phyloP scores from a whole-genome alignment of 2,113 vertebrate species.

The Erpornis zantholeuca region DNA sequence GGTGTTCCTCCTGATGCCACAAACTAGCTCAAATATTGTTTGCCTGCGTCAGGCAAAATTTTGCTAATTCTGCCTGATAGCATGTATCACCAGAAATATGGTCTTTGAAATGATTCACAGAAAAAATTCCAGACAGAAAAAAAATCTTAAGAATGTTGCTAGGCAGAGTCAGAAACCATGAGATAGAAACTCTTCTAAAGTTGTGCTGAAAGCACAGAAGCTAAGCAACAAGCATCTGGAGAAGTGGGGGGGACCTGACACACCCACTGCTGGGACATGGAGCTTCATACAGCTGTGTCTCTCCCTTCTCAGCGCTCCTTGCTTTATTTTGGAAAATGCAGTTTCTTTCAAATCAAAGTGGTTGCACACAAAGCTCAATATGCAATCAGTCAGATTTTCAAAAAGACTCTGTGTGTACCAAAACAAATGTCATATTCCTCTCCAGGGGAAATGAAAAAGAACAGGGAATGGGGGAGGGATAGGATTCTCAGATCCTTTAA shows the following conservation, averaged over 20 bases:
- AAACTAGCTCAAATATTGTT: not conserved
- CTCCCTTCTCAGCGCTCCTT: constrained; percentile 43
- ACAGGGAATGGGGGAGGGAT: not conserved
- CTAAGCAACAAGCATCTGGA: constrained; percentile 27
- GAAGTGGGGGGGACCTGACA: not conserved
- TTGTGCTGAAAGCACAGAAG: not conserved
- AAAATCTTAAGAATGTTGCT: not conserved
- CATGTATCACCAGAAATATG: not conserved
- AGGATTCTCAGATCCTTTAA: not conserved
- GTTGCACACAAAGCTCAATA: constrained; percentile 64
- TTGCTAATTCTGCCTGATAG: not conserved
- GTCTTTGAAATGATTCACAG: not conserved
- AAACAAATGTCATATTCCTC: constrained; percentile 29
- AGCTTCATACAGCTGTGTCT: constrained; percentile 58
- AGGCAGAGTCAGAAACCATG: constrained; percentile 2
- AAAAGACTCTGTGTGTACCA: constrained; percentile 44
- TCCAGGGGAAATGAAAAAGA: not conserved
- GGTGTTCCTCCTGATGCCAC: not conserved
- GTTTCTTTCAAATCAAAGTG: constrained; percentile 68
- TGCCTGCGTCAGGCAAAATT: not conserved
- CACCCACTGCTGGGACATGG: constrained; percentile 37
- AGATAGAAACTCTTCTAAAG: not conserved
- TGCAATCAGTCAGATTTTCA: constrained; percentile 63
- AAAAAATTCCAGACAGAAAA: not conserved
- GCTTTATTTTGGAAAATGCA: constrained; percentile 69